Conservation (phyloP, 1,140 invertebrate species). For the Trichonephila clavipes region DNA sequence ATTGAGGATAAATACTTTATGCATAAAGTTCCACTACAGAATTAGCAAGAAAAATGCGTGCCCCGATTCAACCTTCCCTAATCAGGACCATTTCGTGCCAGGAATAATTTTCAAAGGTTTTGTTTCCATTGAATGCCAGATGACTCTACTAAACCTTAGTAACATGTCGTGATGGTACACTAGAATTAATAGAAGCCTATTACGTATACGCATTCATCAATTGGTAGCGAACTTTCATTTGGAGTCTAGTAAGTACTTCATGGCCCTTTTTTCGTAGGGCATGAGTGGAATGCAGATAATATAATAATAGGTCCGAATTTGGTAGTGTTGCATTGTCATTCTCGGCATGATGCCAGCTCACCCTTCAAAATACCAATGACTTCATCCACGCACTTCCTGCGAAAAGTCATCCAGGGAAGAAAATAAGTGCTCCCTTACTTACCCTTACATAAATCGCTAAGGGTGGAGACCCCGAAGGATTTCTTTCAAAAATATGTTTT, state of each 20-base stretch:
- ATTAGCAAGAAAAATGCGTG: neutral
- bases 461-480: neutral
- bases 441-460: neutral
- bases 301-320: neutral
- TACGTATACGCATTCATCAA: conserved; percentile 10
- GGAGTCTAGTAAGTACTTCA: neutral
- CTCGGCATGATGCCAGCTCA: conserved; percentile 33
- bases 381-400: conserved; percentile 38
- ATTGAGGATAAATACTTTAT: neutral
- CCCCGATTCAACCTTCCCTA: conserved; percentile 6
- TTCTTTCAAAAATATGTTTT: neutral
- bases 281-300: conserved; percentile 5
- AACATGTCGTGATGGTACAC: neutral
- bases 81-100: neutral
- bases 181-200: conserved; percentile 17
- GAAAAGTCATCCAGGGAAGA: neutral
- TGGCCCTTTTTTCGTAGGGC: neutral
- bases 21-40: neutral
- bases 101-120: neutral
- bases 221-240: conserved; percentile 15
- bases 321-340: neutral
- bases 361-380: conserved; percentile 37
- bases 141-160: neutral
- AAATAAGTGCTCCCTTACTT: neutral
- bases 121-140: neutral